A percentile compares a stretch with the other conserved stretches of the same genome.
These are phyloP conservation scores for Drosophila burlai DNA, from an alignment of 1,140 invertebrate species.

Conservation along the genomic window DNA sequence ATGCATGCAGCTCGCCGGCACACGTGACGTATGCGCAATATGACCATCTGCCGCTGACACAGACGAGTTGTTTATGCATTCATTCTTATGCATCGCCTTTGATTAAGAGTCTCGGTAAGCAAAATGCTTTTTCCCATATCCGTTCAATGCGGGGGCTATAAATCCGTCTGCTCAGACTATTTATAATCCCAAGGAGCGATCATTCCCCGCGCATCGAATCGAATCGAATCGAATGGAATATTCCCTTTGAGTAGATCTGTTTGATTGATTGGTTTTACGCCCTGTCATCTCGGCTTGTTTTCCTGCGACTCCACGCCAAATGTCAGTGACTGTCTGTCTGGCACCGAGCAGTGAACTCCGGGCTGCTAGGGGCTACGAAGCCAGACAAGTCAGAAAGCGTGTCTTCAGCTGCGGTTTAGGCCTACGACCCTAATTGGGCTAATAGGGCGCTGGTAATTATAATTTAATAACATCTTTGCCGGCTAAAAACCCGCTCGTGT, in stretches of 20 bases:
- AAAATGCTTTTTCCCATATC: constrained; percentile 29
- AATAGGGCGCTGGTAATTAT: constrained; percentile 78
- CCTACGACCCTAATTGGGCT: constrained; percentile 64
- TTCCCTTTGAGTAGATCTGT: constrained; percentile 19
- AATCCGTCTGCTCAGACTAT: constrained; percentile 13
- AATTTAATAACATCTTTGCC: constrained; percentile 68
- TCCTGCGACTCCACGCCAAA: not conserved
- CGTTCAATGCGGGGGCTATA: constrained; percentile 2
- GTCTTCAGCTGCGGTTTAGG: constrained; percentile 40
- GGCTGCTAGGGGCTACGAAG: not conserved
- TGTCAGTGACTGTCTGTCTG: constrained; percentile 25
- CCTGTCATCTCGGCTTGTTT: constrained; percentile 14
- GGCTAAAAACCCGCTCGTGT: constrained; percentile 56
- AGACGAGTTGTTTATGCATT: constrained; percentile 23
- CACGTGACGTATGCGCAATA: constrained; percentile 76
- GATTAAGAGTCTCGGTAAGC: constrained; percentile 34
- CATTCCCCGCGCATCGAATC: not conserved
- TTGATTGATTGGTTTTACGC: constrained; percentile 37
- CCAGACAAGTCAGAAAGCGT: constrained; percentile 35
- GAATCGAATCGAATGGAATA: not conserved
- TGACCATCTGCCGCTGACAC: constrained; percentile 16
- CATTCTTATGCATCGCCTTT: constrained; percentile 34
- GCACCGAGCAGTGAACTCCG: constrained; percentile 21
- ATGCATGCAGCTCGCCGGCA: constrained; percentile 28
- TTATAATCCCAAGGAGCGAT: constrained; percentile 3